phyloP scores from a whole-genome alignment of 2,113 vertebrate species.

The Thunnus thynnus region DNA sequence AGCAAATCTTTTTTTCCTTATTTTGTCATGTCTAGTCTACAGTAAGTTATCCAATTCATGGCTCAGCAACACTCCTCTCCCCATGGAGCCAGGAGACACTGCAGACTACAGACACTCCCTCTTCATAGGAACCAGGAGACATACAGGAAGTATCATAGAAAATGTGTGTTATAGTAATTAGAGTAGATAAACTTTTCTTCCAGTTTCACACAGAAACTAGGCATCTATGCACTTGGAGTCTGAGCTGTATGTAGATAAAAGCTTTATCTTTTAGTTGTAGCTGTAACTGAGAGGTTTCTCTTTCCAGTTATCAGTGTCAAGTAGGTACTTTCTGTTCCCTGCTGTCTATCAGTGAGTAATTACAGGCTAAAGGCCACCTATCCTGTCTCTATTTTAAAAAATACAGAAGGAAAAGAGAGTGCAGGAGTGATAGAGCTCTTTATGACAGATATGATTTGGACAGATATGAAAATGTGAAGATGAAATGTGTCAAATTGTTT shows the following conservation, averaged over 20 bases:
- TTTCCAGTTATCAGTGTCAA: too few species aligned
- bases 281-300: too few species aligned
- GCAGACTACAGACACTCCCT: neutral
- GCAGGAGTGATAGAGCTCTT: conserved; percentile 1
- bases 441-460: conserved; percentile 7
- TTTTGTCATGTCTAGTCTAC: neutral
- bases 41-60: neutral
- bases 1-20: neutral
- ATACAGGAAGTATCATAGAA: neutral
- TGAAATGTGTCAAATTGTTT: conserved; percentile 24
- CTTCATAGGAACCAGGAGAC: neutral
- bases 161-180: neutral
- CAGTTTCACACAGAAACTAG: neutral
- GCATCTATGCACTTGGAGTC: too few species aligned
- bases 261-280: too few species aligned
- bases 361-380: neutral
- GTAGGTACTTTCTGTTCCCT: neutral
- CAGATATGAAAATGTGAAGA: conserved; percentile 11
- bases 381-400: neutral
- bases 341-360: conserved; percentile 13
- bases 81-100: neutral
- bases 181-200: neutral
- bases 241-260: too few species aligned
- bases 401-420: neutral
- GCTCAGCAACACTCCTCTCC: conserved; percentile 1